These are phyloP conservation scores for Molanna angustata DNA, from an alignment of 2,888 invertebrate species.

Conservation along the genomic window DNA sequence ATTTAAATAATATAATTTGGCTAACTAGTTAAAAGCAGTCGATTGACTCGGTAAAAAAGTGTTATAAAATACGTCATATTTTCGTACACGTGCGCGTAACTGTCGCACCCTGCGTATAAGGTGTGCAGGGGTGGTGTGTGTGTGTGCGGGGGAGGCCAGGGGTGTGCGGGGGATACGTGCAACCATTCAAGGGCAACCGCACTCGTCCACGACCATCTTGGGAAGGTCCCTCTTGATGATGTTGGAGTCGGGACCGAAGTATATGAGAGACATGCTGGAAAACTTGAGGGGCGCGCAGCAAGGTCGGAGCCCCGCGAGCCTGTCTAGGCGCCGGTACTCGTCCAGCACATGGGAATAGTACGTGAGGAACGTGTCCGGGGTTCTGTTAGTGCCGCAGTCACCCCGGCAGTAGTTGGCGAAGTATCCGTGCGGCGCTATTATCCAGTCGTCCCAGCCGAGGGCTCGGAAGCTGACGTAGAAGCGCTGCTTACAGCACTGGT, in stretches of 20 bases:
- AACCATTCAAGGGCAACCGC: constrained; percentile 79
- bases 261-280: constrained; percentile 88
- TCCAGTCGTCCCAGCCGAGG: constrained; percentile 94
- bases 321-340: constrained; percentile 77
- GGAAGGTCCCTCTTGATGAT: constrained; percentile 92
- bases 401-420: constrained; percentile 93
- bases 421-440: constrained; percentile 86
- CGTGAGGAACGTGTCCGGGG: constrained; percentile 79
- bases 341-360: constrained; percentile 91
- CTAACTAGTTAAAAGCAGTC: constrained; percentile 34
- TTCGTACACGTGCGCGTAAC: too few relatives aligned
- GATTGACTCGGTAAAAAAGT: constrained; percentile 33
- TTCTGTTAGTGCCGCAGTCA: constrained; percentile 76
- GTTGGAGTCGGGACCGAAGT: constrained; percentile 85
- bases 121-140: too few relatives aligned
- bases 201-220: constrained; percentile 95
- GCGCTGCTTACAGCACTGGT: constrained; percentile 83
- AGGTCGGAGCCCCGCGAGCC: constrained; percentile 76
- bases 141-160: neutral
- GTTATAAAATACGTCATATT: constrained; percentile 32
- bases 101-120: too few relatives aligned
- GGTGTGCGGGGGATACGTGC: neutral
- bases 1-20: constrained; percentile 29
- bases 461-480: constrained; percentile 91
- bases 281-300: constrained; percentile 92